phyloP scores from a whole-genome alignment of 2,113 vertebrate species.

The Lophura nycthemera region DNA sequence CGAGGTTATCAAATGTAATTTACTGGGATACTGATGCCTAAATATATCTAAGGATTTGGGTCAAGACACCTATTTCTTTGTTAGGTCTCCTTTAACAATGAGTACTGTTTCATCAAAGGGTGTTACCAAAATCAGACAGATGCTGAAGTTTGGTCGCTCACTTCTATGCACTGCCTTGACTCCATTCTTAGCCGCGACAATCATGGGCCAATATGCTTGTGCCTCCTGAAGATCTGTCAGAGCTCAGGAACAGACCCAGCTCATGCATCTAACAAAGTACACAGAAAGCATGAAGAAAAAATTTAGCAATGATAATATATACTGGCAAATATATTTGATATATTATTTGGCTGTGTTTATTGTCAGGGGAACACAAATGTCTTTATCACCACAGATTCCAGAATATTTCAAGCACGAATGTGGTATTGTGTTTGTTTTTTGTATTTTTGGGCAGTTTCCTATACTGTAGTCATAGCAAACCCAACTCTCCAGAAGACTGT shows the following conservation, averaged over 20 bases:
- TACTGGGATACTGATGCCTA: not conserved
- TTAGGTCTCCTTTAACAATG: not conserved
- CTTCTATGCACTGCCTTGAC: not conserved
- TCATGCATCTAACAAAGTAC: not conserved
- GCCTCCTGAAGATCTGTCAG: not conserved
- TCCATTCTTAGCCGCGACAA: not conserved
- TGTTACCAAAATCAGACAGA: not conserved
- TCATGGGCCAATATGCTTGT: not conserved
- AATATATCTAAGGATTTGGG: not conserved
- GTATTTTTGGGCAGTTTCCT: slow-evolving; percentile 1
- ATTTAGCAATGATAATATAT: not conserved
- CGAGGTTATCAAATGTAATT: not conserved
- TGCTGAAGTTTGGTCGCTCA: not conserved
- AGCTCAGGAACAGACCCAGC: not conserved
- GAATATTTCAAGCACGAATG: not conserved
- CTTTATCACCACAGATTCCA: slow-evolving; percentile 18
- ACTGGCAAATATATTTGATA: slow-evolving; percentile 29
- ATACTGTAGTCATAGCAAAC: slow-evolving; percentile 40
- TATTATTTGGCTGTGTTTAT: slow-evolving; percentile 20
- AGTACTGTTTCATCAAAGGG: not conserved
- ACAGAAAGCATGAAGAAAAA: slow-evolving; percentile 40
- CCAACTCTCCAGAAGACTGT: slow-evolving; percentile 57
- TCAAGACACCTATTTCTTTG: not conserved
- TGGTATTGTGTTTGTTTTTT: not conserved
- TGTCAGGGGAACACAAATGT: slow-evolving; percentile 36